Conservation (phyloP, 2,797 vertebrate genomes). For the Pteronotus mesoamericanus region DNA sequence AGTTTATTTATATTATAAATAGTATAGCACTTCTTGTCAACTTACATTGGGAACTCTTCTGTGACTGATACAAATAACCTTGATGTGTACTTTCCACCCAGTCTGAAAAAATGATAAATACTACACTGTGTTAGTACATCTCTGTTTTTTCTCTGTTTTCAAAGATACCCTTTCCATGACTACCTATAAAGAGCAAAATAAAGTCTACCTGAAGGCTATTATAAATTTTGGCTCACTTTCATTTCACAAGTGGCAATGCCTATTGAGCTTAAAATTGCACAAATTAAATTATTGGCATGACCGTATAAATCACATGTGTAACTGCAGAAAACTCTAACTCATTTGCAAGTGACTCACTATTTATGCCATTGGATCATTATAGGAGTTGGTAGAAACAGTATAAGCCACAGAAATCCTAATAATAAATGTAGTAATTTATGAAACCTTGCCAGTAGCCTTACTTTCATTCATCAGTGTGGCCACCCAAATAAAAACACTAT, state of each 20-base stretch:
- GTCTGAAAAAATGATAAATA: conserved; percentile 30
- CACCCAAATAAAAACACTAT: background rate
- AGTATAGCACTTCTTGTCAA: conserved; percentile 49
- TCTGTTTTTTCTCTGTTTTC: conserved; percentile 54
- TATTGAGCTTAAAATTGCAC: conserved; percentile 43
- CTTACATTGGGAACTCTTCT: conserved; percentile 38
- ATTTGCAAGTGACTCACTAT: background rate
- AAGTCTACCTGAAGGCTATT: background rate
- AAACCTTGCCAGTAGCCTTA: background rate
- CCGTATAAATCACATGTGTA: background rate
- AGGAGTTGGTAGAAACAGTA: background rate
- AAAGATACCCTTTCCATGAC: background rate
- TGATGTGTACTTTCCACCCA: background rate
- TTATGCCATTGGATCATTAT: background rate
- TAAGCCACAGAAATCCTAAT: background rate
- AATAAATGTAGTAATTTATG: background rate
- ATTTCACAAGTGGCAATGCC: conserved; percentile 21
- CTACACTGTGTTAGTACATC: background rate
- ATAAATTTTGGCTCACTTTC: conserved; percentile 23
- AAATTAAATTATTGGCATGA: conserved; percentile 51
- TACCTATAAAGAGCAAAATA: conserved; percentile 31
- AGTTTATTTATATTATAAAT: conserved; percentile 56
- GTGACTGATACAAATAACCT: conserved; percentile 28
- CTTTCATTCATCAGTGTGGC: background rate
- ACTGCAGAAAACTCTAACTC: conserved; percentile 21